These are phyloP conservation scores for Leptopilina boulardi DNA, from an alignment of 1,140 invertebrate genomes.

Conservation along the genomic window DNA sequence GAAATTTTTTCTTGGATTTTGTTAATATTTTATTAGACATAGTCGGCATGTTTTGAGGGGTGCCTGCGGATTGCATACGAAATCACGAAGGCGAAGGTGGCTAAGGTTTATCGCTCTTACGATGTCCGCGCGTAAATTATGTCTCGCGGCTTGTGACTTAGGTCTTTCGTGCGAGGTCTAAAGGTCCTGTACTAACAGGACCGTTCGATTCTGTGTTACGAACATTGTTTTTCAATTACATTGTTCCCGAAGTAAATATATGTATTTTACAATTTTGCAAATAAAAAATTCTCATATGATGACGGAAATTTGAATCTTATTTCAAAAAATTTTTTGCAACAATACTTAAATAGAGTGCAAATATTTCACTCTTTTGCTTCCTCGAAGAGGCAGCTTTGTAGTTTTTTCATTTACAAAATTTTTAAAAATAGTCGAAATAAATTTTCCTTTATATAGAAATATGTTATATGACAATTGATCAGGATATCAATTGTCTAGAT, in stretches of 20 bases:
- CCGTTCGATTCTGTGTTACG: neutral
- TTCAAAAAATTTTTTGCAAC: no score
- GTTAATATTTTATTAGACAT: neutral
- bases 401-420: no score
- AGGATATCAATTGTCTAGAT: no score
- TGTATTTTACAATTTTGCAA: no score
- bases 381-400: no score
- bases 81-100: neutral
- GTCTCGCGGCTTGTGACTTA: slow-evolving; percentile 22
- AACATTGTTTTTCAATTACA: neutral
- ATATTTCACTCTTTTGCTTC: no score
- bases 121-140: slow-evolving; percentile 6
- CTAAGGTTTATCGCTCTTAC: slow-evolving; percentile 10
- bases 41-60: slow-evolving; percentile 18
- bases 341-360: no score
- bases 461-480: no score
- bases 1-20: neutral
- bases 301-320: no score
- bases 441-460: no score
- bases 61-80: slow-evolving; percentile 14
- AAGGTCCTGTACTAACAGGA: neutral
- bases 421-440: no score
- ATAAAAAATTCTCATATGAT: no score
- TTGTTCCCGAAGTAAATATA: neutral
- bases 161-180: slow-evolving; percentile 3